phyloP scores from a whole-genome alignment of 2,888 invertebrate genomes.

The Thelaira solivaga region DNA sequence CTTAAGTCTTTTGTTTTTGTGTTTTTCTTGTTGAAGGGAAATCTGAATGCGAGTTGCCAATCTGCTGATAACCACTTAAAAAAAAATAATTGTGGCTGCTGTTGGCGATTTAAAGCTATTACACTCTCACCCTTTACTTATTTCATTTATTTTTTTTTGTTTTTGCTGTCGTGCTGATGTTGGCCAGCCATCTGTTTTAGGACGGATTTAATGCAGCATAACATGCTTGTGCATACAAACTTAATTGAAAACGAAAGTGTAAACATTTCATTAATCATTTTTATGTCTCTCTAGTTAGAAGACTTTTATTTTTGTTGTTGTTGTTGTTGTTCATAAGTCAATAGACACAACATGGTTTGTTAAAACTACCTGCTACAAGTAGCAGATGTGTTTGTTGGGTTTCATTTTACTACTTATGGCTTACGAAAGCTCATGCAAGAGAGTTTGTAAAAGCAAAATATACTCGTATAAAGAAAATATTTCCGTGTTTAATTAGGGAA shows the following conservation, averaged over 20 bases:
- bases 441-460: not conserved
- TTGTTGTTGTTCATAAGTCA: too few species aligned
- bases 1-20: slow-evolving; percentile 31
- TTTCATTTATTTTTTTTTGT: not conserved
- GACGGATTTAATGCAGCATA: slow-evolving; percentile 48
- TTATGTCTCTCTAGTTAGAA: not conserved
- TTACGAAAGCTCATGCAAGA: slow-evolving; percentile 6
- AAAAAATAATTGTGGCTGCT: not conserved
- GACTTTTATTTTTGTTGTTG: too few species aligned
- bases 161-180: not conserved
- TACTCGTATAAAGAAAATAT: slow-evolving; percentile 36
- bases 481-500: slow-evolving; percentile 60
- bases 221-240: slow-evolving; percentile 41
- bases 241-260: slow-evolving; percentile 64
- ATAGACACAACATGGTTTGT: too few species aligned
- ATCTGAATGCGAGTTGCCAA: not conserved
- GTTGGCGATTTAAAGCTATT: not conserved
- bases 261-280: slow-evolving; percentile 56
- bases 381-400: not conserved
- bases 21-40: too few species aligned
- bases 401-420: slow-evolving; percentile 17
- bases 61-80: not conserved
- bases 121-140: slow-evolving; percentile 13
- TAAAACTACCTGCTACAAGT: too few species aligned
- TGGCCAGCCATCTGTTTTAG: slow-evolving; percentile 52